Conservation (phyloP, 2,113 vertebrate species). For the Oncorhynchus nerka region DNA sequence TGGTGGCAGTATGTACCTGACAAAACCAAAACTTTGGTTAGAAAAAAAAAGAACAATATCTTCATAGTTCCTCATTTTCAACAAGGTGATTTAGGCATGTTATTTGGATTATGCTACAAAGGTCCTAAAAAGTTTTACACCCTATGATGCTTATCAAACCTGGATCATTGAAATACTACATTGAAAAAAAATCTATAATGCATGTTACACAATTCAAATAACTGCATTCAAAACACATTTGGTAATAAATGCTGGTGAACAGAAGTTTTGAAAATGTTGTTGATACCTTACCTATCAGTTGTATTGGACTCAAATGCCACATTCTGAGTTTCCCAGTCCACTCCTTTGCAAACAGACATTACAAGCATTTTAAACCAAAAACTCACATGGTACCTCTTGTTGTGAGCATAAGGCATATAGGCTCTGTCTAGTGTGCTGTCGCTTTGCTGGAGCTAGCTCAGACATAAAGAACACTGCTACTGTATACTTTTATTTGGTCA, state of each 20-base stretch:
- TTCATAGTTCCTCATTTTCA: not conserved
- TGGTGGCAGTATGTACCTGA: constrained; percentile 20
- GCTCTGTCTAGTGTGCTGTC: no score
- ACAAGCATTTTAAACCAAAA: not conserved
- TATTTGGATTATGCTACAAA: not conserved
- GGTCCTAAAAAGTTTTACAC: no score
- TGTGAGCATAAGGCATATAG: no score
- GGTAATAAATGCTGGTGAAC: not conserved
- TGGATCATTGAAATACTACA: no score
- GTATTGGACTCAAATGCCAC: not conserved
- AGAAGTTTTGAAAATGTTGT: not conserved
- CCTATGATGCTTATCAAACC: no score
- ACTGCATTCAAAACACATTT: no score
- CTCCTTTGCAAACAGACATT: not conserved
- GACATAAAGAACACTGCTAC: no score
- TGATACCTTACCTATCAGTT: constrained; percentile 34
- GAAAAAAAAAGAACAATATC: not conserved
- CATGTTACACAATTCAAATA: no score
- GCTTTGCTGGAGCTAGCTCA: no score
- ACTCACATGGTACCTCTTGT: not conserved
- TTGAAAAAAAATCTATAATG: no score
- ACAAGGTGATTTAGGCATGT: not conserved
- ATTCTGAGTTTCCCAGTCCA: not conserved
- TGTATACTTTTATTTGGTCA: no score
- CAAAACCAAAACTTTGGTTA: not conserved